These are phyloP conservation scores for Sinocyclocheilus anshuiensis DNA, from an alignment of 2,113 vertebrate species.

Conservation along the genomic window DNA sequence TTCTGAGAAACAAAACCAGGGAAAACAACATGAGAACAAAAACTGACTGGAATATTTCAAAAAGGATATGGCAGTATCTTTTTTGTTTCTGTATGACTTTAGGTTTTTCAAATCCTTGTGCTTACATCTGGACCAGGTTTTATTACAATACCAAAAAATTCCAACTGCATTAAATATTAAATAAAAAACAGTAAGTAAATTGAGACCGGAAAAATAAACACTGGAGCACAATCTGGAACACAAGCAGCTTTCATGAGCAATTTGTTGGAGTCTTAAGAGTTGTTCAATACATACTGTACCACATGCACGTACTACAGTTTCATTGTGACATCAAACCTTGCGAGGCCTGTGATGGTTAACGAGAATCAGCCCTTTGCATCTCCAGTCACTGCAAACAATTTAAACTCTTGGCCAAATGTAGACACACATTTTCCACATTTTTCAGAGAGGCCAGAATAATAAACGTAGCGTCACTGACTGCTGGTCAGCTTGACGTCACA, in stretches of 20 bases:
- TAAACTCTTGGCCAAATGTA: slow-evolving; percentile 5
- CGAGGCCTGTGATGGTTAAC: slow-evolving; percentile 2
- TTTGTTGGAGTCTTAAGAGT: slow-evolving; percentile 23
- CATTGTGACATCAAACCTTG: slow-evolving; percentile 46
- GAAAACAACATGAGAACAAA: background rate
- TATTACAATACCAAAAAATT: background rate
- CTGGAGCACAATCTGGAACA: slow-evolving; percentile 49
- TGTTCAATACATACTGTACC: slow-evolving; percentile 19
- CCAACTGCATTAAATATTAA: slow-evolving; percentile 15
- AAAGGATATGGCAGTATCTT: background rate
- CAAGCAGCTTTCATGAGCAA: slow-evolving; percentile 44
- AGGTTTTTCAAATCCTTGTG: background rate
- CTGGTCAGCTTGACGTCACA: slow-evolving; percentile 38
- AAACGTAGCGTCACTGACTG: slow-evolving; percentile 23
- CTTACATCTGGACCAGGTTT: slow-evolving; percentile 31
- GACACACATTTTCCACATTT: slow-evolving; percentile 24
- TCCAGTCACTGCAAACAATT: slow-evolving; percentile 17
- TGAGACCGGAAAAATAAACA: slow-evolving; percentile 40
- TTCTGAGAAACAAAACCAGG: background rate
- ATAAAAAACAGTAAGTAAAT: slow-evolving; percentile 14
- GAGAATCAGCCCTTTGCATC: slow-evolving; percentile 35
- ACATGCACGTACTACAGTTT: slow-evolving; percentile 19
- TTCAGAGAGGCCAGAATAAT: slow-evolving; percentile 32
- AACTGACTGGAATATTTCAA: background rate
- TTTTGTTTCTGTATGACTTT: slow-evolving; percentile 45